Evolutionary conservation across 2,888 invertebrate species (phyloP).

Genomic region (Cylloceria caligata): DNA sequence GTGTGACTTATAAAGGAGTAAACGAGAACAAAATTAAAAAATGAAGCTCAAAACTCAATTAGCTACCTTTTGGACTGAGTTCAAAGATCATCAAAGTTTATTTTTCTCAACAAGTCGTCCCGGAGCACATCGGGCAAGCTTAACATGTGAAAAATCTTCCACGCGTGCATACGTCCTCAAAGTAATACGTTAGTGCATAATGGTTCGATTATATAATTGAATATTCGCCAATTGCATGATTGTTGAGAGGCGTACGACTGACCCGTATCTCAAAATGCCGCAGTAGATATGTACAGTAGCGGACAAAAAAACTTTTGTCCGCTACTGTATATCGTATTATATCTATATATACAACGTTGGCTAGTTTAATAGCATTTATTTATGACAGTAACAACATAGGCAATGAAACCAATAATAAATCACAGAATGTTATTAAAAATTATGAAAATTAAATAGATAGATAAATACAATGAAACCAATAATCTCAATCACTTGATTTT

Average conservation of each 20-base stretch:
- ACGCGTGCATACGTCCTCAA: slow-evolving; percentile 58
- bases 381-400: slow-evolving; percentile 65
- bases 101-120: background rate
- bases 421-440: too few species aligned
- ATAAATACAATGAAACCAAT: too few species aligned
- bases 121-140: background rate
- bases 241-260: slow-evolving; percentile 81
- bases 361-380: slow-evolving; percentile 70
- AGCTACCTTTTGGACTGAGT: too few species aligned
- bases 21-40: too few species aligned
- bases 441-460: too few species aligned
- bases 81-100: too few species aligned
- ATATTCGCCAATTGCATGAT: slow-evolving; percentile 84
- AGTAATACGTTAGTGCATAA: slow-evolving; percentile 67
- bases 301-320: too few species aligned
- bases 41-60: too few species aligned
- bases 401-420: slow-evolving; percentile 60
- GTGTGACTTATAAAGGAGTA: too few species aligned
- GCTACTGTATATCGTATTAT: slow-evolving; percentile 54
- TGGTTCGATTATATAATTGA: slow-evolving; percentile 83
- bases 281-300: too few species aligned
- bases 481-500: too few species aligned
- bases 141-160: slow-evolving; percentile 41
- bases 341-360: slow-evolving; percentile 5
- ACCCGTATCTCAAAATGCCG: slow-evolving; percentile 73